Base-by-base conservation (phyloP, 2,888 invertebrate genomes). In the Peribatodes rhomboidaria region DNA sequence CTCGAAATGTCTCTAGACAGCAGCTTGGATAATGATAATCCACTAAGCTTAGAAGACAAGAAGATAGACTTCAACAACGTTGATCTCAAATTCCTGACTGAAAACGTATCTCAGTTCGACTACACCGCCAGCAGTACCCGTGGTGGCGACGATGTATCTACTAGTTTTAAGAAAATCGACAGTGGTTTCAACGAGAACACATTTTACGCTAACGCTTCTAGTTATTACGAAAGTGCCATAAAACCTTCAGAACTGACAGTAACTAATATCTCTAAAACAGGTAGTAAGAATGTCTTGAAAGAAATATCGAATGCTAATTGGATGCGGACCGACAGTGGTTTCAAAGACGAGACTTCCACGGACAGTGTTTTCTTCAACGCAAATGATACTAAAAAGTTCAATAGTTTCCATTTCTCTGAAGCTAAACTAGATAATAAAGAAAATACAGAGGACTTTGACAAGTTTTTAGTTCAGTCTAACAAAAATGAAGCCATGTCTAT, bases 221-320 rank as follows among this genome's bases (percentile, higher is more conserved):
- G 92, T 83, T 92, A 92, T 70, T 92, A 92, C 62, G 91, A 92
- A 78, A 90, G 92, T 87, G 90, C 92, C 85, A 92, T 92, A 88
- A 92, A 91, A 79, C 91, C 91, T 37, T 92, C 92, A n/a, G 92
- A 92, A 75, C 72, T 92, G 69, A 92, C 92, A 22, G 85, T 91
- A 47, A 89, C 90, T 27, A 85, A 85, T 68, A 56, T 80, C 57
- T 83, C 87, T 1, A 84, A 82, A 60, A 71, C 62, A 46, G 81
- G 75, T 64, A 78, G 70, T 67, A 86, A 86, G 69, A 83, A 80
- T 65, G 89, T 81, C 18, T 79, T 92, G 63, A 91, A 87, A 74
- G 92, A 92, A 74, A 88, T 90, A 67, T 90, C 92, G n/a, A 93
- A 92, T 68, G 79, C 87, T 13, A 84, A 88, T 72, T 93, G 93